phyloP scores from a whole-genome alignment of 2,888 invertebrate species.

The Hedya salicella region DNA sequence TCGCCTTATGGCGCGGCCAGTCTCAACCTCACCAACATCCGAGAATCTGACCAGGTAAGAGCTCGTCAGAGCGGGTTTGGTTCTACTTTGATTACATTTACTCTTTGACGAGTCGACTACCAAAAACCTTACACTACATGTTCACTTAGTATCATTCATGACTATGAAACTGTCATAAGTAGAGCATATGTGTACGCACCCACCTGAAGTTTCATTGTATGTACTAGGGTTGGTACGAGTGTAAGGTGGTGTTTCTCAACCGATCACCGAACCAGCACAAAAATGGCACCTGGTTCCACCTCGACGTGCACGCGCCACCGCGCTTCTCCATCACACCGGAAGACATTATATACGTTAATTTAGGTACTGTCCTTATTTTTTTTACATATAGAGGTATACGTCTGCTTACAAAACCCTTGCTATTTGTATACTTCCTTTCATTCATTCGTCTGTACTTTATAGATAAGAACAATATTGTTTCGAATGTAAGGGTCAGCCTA shows the following conservation, averaged over 20 bases:
- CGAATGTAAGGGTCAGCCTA: not conserved
- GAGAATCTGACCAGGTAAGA: slow-evolving; percentile 91
- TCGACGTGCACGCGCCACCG: slow-evolving; percentile 98
- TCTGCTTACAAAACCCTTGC: slow-evolving; percentile 17
- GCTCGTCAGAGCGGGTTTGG: not conserved
- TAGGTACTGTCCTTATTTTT: slow-evolving; percentile 78
- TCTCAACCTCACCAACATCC: slow-evolving; percentile 97
- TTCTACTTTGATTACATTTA: not conserved
- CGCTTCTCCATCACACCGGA: slow-evolving; percentile 97
- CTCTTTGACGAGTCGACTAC: not conserved
- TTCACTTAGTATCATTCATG: slow-evolving; percentile 29
- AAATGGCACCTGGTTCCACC: slow-evolving; percentile 99
- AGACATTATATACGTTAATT: slow-evolving; percentile 98
- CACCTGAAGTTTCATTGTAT: slow-evolving; percentile 28
- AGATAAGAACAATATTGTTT: not conserved
- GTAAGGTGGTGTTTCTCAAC: slow-evolving; percentile 97
- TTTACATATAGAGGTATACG: slow-evolving; percentile 28
- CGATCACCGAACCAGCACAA: slow-evolving; percentile 96
- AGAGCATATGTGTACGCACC: slow-evolving; percentile 34
- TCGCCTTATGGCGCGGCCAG: slow-evolving; percentile 96
- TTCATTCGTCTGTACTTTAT: slow-evolving; percentile 11
- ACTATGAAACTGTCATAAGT: slow-evolving; percentile 18
- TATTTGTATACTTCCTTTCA: slow-evolving; percentile 23
- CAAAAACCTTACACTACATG: slow-evolving; percentile 24
- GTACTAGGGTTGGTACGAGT: slow-evolving; percentile 95